Percentiles rank a stretch among this genome's conserved stretches.
These are phyloP conservation scores for Heliconius ethilla DNA, from an alignment of 2,888 invertebrate species.

Conservation along the genomic window DNA sequence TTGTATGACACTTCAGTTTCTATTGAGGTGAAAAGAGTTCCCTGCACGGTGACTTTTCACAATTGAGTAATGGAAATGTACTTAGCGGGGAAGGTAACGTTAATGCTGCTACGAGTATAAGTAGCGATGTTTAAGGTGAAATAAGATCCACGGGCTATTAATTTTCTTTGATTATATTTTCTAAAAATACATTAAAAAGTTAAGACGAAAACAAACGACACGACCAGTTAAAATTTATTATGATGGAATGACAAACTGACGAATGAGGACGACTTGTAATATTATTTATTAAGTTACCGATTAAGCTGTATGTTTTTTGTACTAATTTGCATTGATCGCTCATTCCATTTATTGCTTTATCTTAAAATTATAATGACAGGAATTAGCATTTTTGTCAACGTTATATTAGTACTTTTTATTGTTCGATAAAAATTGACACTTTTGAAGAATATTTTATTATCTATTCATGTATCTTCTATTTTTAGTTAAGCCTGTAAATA, in stretches of 20 bases:
- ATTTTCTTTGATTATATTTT: not conserved
- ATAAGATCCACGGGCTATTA: not conserved
- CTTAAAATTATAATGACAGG: not conserved
- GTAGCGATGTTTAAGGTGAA: not conserved
- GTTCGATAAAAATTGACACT: not conserved
- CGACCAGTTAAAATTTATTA: not conserved
- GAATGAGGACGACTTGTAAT: no score
- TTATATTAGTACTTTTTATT: not conserved
- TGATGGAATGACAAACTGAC: no score
- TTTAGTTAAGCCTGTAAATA: not conserved
- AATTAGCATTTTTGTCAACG: not conserved
- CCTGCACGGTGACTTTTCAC: constrained; percentile 38
- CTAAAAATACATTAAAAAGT: not conserved
- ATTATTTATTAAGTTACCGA: no score
- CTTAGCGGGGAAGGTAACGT: constrained; percentile 9
- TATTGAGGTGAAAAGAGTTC: constrained; percentile 71
- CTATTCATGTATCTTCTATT: not conserved
- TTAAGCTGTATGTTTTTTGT: no score
- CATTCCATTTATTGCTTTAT: no score
- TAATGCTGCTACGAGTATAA: not conserved
- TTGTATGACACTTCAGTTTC: constrained; percentile 78
- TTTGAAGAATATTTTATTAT: not conserved
- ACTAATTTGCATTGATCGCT: not conserved
- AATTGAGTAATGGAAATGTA: constrained; percentile 36
- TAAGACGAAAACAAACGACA: not conserved